These are phyloP conservation scores for Mola mola DNA, from an alignment of 2,113 vertebrate genomes.

Conservation along the genomic window DNA sequence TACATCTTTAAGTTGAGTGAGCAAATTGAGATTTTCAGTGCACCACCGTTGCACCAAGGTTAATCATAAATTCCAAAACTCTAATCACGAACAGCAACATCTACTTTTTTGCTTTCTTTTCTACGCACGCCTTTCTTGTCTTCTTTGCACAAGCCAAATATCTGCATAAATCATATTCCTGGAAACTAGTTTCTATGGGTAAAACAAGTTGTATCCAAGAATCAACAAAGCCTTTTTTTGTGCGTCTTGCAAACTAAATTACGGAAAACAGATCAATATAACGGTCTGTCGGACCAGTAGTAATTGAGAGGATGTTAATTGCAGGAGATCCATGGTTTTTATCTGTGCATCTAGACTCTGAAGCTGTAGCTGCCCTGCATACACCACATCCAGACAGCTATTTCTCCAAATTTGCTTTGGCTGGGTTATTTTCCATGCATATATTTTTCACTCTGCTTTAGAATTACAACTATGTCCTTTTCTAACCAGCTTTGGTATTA, in stretches of 20 bases:
- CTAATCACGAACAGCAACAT: too few relatives aligned
- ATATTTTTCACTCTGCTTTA: conserved; percentile 57
- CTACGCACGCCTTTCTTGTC: not conserved
- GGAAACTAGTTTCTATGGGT: not conserved
- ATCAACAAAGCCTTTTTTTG: conserved; percentile 17
- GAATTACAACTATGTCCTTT: conserved; percentile 71
- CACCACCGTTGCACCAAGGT: not conserved
- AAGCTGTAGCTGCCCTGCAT: conserved; percentile 27
- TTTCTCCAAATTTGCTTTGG: conserved; percentile 65
- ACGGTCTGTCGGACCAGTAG: conserved; percentile 36
- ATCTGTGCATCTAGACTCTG: conserved; percentile 40
- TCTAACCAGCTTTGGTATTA: conserved; percentile 77
- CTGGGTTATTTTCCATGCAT: conserved; percentile 68
- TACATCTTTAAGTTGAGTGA: too few relatives aligned
- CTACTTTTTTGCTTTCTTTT: not conserved
- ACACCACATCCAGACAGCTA: conserved; percentile 45
- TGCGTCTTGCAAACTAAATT: conserved; percentile 9
- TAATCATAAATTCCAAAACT: not conserved
- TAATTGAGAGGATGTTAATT: conserved; percentile 58
- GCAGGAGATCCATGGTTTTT: conserved; percentile 52
- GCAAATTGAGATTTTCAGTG: too few relatives aligned
- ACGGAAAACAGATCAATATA: conserved; percentile 48
- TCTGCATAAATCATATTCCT: conserved; percentile 13
- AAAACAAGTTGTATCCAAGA: not conserved
- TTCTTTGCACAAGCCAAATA: not conserved